Evolutionary conservation across 2,888 invertebrate genomes (phyloP).

Genomic region (Dermolepida albohirtum): DNA sequence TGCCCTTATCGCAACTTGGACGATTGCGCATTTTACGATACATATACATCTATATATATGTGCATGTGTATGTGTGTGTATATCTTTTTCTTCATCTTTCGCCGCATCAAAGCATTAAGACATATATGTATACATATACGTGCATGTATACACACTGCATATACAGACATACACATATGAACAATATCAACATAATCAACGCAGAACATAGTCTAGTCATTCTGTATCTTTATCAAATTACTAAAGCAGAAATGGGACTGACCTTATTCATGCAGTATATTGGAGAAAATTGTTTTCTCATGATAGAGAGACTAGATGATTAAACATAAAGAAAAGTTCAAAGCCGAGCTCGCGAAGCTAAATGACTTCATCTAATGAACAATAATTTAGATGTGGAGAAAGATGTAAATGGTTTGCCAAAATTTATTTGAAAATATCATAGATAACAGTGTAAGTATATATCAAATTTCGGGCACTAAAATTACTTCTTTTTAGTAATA

Average conservation of each 20-base stretch:
- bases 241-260: slow-evolving; percentile 33
- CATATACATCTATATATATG: slow-evolving; percentile 25
- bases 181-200: slow-evolving; percentile 31
- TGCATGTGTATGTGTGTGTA: not conserved
- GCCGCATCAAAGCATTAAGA: slow-evolving; percentile 21
- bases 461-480: too few species aligned
- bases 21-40: slow-evolving; percentile 46
- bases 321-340: slow-evolving; percentile 13
- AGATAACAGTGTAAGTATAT: too few species aligned
- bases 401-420: too few species aligned
- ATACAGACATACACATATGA: slow-evolving; percentile 6
- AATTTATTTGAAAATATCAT: too few species aligned
- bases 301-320: slow-evolving; percentile 19
- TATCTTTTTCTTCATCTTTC: slow-evolving; percentile 28
- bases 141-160: slow-evolving; percentile 1
- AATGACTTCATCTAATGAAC: too few species aligned
- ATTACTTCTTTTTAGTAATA: too few species aligned
- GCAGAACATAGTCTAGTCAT: slow-evolving; percentile 25
- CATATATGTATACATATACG: slow-evolving; percentile 6
- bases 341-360: not conserved
- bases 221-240: slow-evolving; percentile 41
- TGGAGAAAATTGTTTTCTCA: slow-evolving; percentile 30
- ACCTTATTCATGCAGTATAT: slow-evolving; percentile 19
- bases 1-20: slow-evolving; percentile 50
- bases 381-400: too few species aligned